These are phyloP conservation scores for Lapara coniferarum DNA, from an alignment of 2,888 invertebrate species.

Conservation along the genomic window DNA sequence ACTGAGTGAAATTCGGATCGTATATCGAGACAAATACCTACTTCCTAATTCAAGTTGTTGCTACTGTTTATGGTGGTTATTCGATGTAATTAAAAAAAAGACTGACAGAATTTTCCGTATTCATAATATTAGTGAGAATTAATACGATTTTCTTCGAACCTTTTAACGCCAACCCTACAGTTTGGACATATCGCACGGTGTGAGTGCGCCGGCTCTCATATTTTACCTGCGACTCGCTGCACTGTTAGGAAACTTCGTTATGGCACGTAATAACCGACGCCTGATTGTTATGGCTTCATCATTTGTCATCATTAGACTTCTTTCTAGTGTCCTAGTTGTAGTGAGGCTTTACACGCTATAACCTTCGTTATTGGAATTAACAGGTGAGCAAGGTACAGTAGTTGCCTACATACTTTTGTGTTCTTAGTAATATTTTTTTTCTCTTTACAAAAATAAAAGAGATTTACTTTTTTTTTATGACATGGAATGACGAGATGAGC, in stretches of 20 bases:
- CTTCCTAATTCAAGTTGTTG: too few species aligned
- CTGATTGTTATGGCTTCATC: constrained; percentile 24
- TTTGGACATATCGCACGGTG: constrained; percentile 13
- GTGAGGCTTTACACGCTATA: background rate
- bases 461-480: too few species aligned
- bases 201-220: constrained; percentile 24
- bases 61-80: too few species aligned
- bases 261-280: constrained; percentile 16
- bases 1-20: too few species aligned
- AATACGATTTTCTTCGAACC: background rate
- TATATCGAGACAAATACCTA: too few species aligned
- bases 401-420: too few species aligned
- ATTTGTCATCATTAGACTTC: constrained; percentile 20
- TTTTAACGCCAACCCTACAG: background rate
- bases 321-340: constrained; percentile 1
- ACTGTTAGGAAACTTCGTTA: constrained; percentile 23
- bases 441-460: too few species aligned
- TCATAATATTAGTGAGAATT: background rate
- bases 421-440: too few species aligned
- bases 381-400: too few species aligned
- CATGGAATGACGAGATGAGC: too few species aligned
- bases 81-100: too few species aligned
- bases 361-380: background rate
- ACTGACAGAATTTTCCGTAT: too few species aligned
- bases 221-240: constrained; percentile 23